A percentile compares a stretch with the other conserved stretches of the same genome.
Conservation (phyloP, 2,888 invertebrate species). For the Choreutis nemorana region DNA sequence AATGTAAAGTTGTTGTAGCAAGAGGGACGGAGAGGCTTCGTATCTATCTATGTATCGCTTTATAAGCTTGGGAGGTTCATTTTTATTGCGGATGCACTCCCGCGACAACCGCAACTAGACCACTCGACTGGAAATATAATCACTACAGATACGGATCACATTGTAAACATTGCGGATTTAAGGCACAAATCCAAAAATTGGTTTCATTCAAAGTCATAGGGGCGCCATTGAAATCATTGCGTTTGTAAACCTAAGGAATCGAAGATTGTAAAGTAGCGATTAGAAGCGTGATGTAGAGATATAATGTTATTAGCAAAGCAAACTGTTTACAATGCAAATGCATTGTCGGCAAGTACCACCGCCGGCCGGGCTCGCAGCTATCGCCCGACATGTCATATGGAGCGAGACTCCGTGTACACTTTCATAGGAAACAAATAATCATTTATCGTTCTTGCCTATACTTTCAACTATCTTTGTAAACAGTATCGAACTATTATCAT, state of each 20-base stretch:
- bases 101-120: constrained; percentile 25
- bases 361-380: constrained; percentile 14
- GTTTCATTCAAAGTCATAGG: too few species aligned
- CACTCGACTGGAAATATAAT: constrained; percentile 55
- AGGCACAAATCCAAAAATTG: not conserved
- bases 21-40: constrained; percentile 19
- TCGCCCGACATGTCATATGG: constrained; percentile 57
- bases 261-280: not conserved
- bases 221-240: too few species aligned
- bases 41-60: too few species aligned
- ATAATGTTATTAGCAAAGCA: not conserved
- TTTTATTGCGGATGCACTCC: constrained; percentile 41
- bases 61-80: too few species aligned
- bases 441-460: too few species aligned
- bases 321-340: constrained; percentile 41
- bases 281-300: not conserved
- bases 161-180: constrained; percentile 25
- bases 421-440: constrained; percentile 50
- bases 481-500: too few species aligned
- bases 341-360: constrained; percentile 12
- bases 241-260: constrained; percentile 1
- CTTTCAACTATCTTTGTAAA: too few species aligned
- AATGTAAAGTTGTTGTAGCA: constrained; percentile 50
- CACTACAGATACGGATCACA: constrained; percentile 43
- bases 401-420: constrained; percentile 48